Conservation (phyloP, 2,888 invertebrate species). For the Hetaerina titia region DNA sequence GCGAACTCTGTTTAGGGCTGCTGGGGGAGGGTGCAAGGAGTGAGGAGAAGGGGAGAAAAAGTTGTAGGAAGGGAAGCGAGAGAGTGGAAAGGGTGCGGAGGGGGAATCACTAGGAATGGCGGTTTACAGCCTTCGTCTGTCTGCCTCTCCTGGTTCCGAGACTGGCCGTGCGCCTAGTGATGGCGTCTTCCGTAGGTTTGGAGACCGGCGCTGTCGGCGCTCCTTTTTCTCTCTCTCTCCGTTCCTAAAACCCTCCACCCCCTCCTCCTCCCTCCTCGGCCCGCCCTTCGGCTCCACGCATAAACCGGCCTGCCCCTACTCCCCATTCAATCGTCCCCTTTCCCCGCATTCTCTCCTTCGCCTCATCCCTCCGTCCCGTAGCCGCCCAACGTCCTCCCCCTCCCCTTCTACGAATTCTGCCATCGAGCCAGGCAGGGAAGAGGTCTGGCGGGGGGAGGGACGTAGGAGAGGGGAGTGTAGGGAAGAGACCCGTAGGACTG, state of each 20-base stretch:
- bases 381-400: neutral
- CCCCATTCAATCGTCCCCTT: neutral
- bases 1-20: neutral
- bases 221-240: constrained; percentile 40
- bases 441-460: neutral
- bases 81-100: neutral
- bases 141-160: constrained; percentile 63
- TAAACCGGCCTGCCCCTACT: neutral
- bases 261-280: neutral
- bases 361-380: neutral
- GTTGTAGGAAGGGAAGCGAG: neutral
- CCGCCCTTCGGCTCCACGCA: neutral
- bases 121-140: constrained; percentile 66
- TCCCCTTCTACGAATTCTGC: neutral
- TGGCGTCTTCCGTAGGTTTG: constrained; percentile 54
- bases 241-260: neutral
- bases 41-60: neutral
- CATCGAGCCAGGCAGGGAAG: constrained; percentile 53
- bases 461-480: neutral
- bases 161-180: constrained; percentile 60
- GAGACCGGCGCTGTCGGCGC: constrained; percentile 62
- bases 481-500: constrained; percentile 47
- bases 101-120: constrained; percentile 66
- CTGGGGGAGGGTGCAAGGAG: neutral
- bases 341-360: neutral